A percentile compares a stretch with the other conserved stretches of the same genome.
phyloP scores from a whole-genome alignment of 2,113 vertebrate genomes.

The Mellivora capensis region DNA sequence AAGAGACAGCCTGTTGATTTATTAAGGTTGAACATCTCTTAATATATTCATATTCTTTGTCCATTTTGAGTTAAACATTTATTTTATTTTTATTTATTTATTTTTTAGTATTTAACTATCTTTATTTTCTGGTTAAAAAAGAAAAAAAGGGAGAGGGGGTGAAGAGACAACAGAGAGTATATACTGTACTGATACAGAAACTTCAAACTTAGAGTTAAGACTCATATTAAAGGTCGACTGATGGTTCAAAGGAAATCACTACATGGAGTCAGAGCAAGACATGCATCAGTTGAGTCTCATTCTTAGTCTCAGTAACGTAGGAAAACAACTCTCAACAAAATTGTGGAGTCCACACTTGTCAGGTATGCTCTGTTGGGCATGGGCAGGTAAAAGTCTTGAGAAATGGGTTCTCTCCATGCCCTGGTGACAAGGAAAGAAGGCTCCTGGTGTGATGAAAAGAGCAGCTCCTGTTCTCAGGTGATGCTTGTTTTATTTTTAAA shows the following conservation, averaged over 20 bases:
- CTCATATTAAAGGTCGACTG: constrained; percentile 10
- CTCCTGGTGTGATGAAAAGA: neutral
- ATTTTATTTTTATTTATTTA: too few relatives aligned
- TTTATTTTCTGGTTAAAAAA: constrained; percentile 74
- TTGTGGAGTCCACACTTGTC: neutral
- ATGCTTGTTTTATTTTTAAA: too few relatives aligned
- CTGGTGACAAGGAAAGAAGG: neutral
- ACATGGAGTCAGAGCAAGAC: neutral
- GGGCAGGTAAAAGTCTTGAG: neutral
- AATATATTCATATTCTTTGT: constrained; percentile 19
- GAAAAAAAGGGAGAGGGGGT: neutral
- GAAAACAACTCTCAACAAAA: neutral
- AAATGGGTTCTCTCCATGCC: neutral
- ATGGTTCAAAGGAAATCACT: neutral
- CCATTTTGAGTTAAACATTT: constrained; percentile 19
- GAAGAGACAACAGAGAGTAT: neutral
- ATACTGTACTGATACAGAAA: constrained; percentile 28
- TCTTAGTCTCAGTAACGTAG: neutral
- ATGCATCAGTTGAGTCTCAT: neutral
- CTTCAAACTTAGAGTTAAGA: constrained; percentile 24
- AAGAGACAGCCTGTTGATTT: neutral
- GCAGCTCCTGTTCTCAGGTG: neutral
- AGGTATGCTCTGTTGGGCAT: neutral
- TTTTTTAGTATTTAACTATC: constrained; percentile 41
- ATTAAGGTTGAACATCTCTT: neutral